phyloP scores from a whole-genome alignment of 2,113 vertebrate genomes.

The Sinosuthora webbiana region DNA sequence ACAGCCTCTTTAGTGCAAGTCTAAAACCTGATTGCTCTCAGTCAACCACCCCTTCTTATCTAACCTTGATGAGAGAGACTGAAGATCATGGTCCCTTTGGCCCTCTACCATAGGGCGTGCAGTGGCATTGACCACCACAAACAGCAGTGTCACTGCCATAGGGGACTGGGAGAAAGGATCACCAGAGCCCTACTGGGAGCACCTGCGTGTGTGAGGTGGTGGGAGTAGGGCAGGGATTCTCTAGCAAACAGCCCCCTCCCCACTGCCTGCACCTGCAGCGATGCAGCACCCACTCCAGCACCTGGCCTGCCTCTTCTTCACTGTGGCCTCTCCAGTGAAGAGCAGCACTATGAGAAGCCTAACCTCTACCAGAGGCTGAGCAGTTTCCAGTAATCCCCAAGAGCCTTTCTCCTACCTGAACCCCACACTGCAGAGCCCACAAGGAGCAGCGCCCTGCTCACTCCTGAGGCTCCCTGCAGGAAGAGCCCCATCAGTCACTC shows the following conservation, averaged over 20 bases:
- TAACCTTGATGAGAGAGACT: background rate
- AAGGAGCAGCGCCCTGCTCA: rapidly evolving
- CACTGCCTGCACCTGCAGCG: too few relatives aligned
- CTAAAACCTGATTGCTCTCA: background rate
- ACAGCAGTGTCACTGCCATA: background rate
- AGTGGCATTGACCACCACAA: background rate
- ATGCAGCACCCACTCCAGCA: background rate
- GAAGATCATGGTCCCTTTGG: background rate
- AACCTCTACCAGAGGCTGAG: background rate
- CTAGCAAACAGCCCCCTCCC: background rate
- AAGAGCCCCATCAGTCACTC: background rate
- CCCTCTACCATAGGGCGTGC: background rate
- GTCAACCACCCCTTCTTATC: background rate
- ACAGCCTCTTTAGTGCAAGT: background rate
- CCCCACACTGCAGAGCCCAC: background rate
- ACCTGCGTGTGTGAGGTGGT: rapidly evolving
- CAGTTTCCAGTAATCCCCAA: background rate
- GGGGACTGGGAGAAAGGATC: background rate
- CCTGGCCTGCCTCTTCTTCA: background rate
- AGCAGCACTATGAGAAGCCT: background rate
- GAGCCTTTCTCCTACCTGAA: background rate
- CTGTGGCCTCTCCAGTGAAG: background rate
- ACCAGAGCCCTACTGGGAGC: background rate
- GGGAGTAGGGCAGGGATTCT: background rate
- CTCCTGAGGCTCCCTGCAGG: background rate